These are phyloP conservation scores for Entomobrya proxima DNA, from an alignment of 2,888 invertebrate genomes.

Conservation along the genomic window DNA sequence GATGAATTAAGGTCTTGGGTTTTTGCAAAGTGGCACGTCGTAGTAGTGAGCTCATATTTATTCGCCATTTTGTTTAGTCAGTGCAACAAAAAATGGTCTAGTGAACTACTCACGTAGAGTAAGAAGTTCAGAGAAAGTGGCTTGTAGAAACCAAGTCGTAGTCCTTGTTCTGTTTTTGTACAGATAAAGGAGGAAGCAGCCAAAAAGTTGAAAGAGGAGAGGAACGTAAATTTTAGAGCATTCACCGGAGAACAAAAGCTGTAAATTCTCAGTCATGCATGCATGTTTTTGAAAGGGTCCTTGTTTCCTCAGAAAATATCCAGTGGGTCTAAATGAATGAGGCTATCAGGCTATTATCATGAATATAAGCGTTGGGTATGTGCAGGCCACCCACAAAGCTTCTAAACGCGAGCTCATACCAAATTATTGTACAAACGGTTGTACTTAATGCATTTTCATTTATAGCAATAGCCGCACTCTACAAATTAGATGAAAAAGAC, in stretches of 20 bases:
- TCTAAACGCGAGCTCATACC: not conserved
- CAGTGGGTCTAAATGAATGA: not conserved
- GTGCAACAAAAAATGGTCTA: no score
- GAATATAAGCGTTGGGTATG: not conserved
- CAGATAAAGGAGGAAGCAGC: conserved; percentile 14
- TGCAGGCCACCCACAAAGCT: not conserved
- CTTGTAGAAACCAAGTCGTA: not conserved
- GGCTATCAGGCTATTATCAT: not conserved
- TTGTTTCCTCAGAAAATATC: conserved; percentile 25
- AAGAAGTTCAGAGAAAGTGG: not conserved
- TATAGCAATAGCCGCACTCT: no score
- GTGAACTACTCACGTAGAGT: no score
- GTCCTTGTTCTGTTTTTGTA: conserved; percentile 6
- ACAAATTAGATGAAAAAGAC: no score
- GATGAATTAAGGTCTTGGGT: not conserved
- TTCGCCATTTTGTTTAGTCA: not conserved
- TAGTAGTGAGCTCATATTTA: not conserved
- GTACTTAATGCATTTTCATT: no score
- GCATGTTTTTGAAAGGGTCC: conserved; percentile 45
- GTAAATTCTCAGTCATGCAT: conserved; percentile 41
- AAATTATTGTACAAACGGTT: not conserved
- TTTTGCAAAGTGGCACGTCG: not conserved
- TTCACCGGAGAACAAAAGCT: conserved; percentile 27
- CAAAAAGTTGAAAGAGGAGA: not conserved
- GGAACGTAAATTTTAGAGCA: conserved; percentile 15